phyloP scores from a whole-genome alignment of 2,113 vertebrate species.

The Malurus elegans region DNA sequence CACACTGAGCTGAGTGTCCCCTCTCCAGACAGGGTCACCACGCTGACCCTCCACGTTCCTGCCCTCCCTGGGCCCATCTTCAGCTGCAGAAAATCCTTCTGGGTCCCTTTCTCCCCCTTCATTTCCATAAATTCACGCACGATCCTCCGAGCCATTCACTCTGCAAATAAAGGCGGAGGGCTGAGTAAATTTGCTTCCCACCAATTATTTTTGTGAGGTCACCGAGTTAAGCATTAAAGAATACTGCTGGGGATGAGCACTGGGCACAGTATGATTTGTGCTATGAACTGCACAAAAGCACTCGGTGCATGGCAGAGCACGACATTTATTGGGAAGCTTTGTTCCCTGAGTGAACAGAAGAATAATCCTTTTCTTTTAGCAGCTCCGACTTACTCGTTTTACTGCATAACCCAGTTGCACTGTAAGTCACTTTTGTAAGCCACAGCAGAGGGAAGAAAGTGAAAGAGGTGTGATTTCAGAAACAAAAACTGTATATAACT shows the following conservation, averaged over 20 bases:
- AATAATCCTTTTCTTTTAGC: conserved; percentile 33
- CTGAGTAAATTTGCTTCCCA: conserved; percentile 68
- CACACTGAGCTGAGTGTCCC: neutral
- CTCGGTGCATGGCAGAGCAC: neutral
- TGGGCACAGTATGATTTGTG: conserved; percentile 35
- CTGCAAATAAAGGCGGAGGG: conserved; percentile 63
- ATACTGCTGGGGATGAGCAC: neutral
- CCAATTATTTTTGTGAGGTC: conserved; percentile 72
- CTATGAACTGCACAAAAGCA: conserved; percentile 6
- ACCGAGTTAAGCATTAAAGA: conserved; percentile 64
- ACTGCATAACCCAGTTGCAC: neutral
- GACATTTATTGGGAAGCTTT: conserved; percentile 43
- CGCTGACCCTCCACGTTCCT: neutral
- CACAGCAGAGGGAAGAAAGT: neutral
- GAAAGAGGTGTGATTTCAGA: neutral
- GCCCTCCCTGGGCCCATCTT: conserved; percentile 12
- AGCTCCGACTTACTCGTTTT: neutral
- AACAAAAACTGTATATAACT: neutral
- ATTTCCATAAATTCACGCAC: conserved; percentile 63
- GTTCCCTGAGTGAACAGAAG: conserved; percentile 12
- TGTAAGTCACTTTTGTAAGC: conserved; percentile 12
- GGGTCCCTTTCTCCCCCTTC: neutral
- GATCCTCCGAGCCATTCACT: conserved; percentile 1
- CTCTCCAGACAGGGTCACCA: neutral
- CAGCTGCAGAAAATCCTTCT: neutral